Evolutionary conservation across 2,113 vertebrate species (phyloP).

Genomic region (Seriola rivoliana): DNA sequence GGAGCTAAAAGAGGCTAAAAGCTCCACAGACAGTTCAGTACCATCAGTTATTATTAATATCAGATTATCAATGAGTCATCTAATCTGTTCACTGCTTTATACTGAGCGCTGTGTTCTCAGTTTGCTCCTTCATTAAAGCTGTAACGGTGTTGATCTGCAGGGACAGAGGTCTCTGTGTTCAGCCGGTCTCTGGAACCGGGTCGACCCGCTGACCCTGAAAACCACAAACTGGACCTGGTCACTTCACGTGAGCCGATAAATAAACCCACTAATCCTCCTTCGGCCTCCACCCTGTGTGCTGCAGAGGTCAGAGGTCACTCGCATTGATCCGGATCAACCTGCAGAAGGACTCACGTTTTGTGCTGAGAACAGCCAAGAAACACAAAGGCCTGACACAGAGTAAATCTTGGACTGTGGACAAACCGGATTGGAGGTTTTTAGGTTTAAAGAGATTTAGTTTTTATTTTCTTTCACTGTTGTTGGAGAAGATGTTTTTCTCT

Average conservation of each 20-base stretch:
- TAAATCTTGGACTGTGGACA: conserved; percentile 14
- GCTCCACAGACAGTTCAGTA: neutral
- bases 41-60: no score
- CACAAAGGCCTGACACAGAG: conserved; percentile 36
- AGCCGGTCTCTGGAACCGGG: neutral
- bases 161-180: conserved; percentile 16
- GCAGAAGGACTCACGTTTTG: neutral
- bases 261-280: conserved; percentile 22
- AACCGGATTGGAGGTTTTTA: conserved; percentile 2
- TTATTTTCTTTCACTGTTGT: neutral
- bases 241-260: neutral
- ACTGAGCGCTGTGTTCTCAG: no score
- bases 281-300: neutral
- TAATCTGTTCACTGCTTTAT: no score
- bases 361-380: conserved; percentile 16
- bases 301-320: conserved; percentile 33
- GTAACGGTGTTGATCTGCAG: neutral
- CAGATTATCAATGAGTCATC: no score
- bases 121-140: no score
- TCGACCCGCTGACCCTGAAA: neutral
- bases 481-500: neutral
- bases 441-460: conserved; percentile 10
- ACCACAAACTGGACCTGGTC: neutral
- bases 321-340: conserved; percentile 33
- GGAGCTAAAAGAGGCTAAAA: neutral